These are phyloP conservation scores for Oreotrochilus melanogaster DNA, from an alignment of 2,113 vertebrate species.

Conservation along the genomic window DNA sequence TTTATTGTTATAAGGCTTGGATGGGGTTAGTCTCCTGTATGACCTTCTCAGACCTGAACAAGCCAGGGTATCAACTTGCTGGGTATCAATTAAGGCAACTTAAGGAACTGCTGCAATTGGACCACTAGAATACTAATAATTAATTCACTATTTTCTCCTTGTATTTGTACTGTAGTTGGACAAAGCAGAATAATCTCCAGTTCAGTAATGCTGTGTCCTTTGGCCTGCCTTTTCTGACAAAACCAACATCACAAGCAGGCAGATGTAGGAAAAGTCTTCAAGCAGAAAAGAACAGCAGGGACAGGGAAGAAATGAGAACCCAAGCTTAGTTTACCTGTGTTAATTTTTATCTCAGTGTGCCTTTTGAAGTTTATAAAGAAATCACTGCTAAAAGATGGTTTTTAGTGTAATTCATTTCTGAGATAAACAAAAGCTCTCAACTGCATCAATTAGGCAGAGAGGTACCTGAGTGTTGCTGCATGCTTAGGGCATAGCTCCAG, in stretches of 20 bases:
- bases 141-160: neutral
- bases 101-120: neutral
- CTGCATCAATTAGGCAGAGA: too few species aligned
- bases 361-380: neutral
- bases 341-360: neutral
- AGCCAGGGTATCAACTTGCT: neutral
- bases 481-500: neutral
- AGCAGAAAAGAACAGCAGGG: neutral
- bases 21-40: neutral
- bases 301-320: neutral
- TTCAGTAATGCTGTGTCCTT: accelerated
- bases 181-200: neutral
- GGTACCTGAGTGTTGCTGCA: neutral
- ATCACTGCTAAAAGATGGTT: neutral
- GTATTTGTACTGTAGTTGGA: neutral
- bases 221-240: neutral
- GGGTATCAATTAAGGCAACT: neutral
- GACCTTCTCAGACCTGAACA: neutral
- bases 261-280: neutral
- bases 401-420: neutral
- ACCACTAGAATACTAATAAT: neutral
- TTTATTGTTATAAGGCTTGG: neutral
- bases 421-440: neutral
- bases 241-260: neutral
- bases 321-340: neutral